Percentiles rank a stretch among this genome's conserved stretches.
Evolutionary conservation across 2,113 vertebrate genomes (phyloP).

Genomic region (Alosa alosa): DNA sequence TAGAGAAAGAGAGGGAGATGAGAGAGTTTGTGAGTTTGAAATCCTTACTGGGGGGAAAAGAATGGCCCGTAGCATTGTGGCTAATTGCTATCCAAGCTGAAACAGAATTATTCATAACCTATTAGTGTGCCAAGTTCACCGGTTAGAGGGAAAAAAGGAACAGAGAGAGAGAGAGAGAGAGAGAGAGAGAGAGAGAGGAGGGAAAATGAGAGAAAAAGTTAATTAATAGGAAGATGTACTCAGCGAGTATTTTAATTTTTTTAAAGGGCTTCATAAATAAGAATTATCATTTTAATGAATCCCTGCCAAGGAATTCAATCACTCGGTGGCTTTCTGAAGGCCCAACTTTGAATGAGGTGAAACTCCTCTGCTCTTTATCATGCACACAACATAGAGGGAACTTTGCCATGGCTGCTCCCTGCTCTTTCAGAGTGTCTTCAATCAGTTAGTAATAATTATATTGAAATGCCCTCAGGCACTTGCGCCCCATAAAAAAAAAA

Average conservation of each 20-base stretch:
- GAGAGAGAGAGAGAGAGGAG: constrained; percentile 55
- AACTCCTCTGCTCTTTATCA: constrained; percentile 53
- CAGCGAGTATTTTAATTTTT: constrained; percentile 67
- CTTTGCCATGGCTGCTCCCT: constrained; percentile 32
- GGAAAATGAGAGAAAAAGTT: constrained; percentile 56
- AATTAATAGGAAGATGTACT: constrained; percentile 72
- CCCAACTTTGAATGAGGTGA: constrained; percentile 51
- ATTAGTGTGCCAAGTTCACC: constrained; percentile 75
- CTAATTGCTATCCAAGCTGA: constrained; percentile 75
- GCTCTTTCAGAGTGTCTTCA: neutral
- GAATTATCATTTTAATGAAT: constrained; percentile 74
- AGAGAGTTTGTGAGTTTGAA: constrained; percentile 56
- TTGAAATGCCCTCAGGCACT: neutral
- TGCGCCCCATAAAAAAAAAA: neutral
- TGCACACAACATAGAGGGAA: constrained; percentile 46
- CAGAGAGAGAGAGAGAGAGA: constrained; percentile 33
- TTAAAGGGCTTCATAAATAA: constrained; percentile 76
- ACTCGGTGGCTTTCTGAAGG: constrained; percentile 56
- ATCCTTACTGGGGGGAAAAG: constrained; percentile 63
- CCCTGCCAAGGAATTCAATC: constrained; percentile 64
- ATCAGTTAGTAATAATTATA: neutral
- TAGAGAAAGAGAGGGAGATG: constrained; percentile 34
- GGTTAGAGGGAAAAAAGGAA: constrained; percentile 60
- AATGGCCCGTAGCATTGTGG: constrained; percentile 68
- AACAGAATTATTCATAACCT: constrained; percentile 80